Evolutionary conservation across 1,140 invertebrate genomes (phyloP).

Genomic region (Brachionus sp.): DNA sequence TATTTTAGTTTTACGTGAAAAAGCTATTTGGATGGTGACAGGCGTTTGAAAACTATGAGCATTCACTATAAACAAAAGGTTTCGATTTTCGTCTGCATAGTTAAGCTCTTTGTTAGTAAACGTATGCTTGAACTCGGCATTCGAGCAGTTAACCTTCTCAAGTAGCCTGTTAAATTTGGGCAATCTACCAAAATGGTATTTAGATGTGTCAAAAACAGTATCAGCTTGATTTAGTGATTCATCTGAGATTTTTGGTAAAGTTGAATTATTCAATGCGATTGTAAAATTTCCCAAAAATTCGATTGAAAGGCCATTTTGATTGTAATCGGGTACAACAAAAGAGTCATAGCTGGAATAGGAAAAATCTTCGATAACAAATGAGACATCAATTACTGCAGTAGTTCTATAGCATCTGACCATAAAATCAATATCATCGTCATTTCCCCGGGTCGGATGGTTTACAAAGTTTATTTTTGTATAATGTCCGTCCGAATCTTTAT

Average conservation of each 20-base stretch:
- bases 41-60: constrained; percentile 36
- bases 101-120: constrained; percentile 10
- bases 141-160: not conserved
- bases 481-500: constrained; percentile 29
- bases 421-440: constrained; percentile 43
- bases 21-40: constrained; percentile 13
- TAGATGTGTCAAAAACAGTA: not conserved
- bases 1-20: constrained; percentile 37
- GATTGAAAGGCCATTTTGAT: not conserved
- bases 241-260: not conserved
- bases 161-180: not conserved
- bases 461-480: constrained; percentile 40
- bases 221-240: not conserved
- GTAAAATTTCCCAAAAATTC: constrained; percentile 23
- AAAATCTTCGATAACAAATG: constrained; percentile 37
- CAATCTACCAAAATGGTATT: not conserved
- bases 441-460: not conserved
- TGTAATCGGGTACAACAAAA: constrained; percentile 4
- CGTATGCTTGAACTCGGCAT: not conserved
- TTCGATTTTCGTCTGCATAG: constrained; percentile 10
- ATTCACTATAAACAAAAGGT: constrained; percentile 22
- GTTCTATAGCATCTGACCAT: constrained; percentile 35
- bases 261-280: not conserved
- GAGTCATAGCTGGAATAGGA: constrained; percentile 22
- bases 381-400: not conserved